Percentiles rank a stretch among this genome's conserved stretches.
phyloP scores from a whole-genome alignment of 2,888 invertebrate genomes.

The Listrodromus nycthemerus region DNA sequence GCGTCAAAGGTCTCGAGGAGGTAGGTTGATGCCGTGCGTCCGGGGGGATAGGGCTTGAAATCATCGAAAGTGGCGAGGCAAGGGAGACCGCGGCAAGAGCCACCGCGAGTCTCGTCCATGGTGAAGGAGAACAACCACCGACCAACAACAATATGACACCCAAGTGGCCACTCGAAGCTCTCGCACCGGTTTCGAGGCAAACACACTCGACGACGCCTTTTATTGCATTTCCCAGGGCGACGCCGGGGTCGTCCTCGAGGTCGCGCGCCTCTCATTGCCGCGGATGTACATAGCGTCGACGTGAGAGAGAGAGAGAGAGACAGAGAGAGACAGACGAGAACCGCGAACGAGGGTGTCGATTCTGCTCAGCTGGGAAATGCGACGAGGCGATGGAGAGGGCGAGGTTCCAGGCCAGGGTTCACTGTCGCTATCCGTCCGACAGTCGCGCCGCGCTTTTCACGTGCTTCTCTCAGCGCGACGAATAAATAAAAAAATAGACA shows the following conservation, averaged over 20 bases:
- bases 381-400: background rate
- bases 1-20: background rate
- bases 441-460: conserved; percentile 28
- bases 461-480: conserved; percentile 1
- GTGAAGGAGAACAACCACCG: conserved; percentile 58
- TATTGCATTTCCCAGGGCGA: conserved; percentile 75
- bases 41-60: conserved; percentile 25
- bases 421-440: background rate
- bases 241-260: conserved; percentile 45
- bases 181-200: conserved; percentile 66
- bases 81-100: conserved; percentile 6
- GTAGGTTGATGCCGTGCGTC: no score
- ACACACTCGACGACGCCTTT: conserved; percentile 76
- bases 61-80: conserved; percentile 53
- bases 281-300: conserved; percentile 10
- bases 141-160: conserved; percentile 76
- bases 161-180: conserved; percentile 74
- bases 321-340: background rate
- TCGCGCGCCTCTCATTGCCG: conserved; percentile 2
- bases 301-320: background rate
- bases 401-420: background rate
- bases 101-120: conserved; percentile 43
- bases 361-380: background rate
- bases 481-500: conserved; percentile 35
- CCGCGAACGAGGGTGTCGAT: conserved; percentile 24